phyloP scores from a whole-genome alignment of 2,113 vertebrate species.

The Acinonyx jubatus region DNA sequence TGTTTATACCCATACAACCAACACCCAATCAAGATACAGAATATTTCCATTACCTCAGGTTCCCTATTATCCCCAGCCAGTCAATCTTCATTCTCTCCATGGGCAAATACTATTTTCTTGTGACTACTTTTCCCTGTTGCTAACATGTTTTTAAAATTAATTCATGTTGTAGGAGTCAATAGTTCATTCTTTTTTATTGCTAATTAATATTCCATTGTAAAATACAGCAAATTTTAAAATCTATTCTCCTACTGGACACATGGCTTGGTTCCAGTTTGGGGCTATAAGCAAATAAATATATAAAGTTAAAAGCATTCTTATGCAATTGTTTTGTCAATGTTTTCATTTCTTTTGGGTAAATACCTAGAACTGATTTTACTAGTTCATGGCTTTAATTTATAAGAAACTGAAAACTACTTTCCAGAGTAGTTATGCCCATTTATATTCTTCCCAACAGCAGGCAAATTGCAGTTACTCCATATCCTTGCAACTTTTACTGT shows the following conservation, averaged over 20 bases:
- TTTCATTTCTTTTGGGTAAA: neutral
- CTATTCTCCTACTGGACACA: neutral
- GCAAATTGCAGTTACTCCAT: neutral
- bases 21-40: neutral
- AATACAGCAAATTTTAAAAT: neutral
- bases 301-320: neutral
- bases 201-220: neutral
- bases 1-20: neutral
- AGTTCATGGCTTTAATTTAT: neutral
- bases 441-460: neutral
- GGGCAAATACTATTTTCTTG: neutral
- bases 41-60: neutral
- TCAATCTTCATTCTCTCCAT: neutral
- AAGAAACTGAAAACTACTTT: neutral
- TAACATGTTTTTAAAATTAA: neutral
- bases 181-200: neutral
- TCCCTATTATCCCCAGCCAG: neutral
- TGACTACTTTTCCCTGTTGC: neutral
- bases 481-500: neutral
- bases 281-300: neutral
- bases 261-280: neutral
- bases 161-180: neutral
- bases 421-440: neutral
- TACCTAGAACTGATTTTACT: neutral
- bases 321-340: neutral